Percentiles rank a stretch among this genome's conserved stretches.
Conservation (phyloP, 2,797 vertebrate species). For the Leptodactylus fallax region DNA sequence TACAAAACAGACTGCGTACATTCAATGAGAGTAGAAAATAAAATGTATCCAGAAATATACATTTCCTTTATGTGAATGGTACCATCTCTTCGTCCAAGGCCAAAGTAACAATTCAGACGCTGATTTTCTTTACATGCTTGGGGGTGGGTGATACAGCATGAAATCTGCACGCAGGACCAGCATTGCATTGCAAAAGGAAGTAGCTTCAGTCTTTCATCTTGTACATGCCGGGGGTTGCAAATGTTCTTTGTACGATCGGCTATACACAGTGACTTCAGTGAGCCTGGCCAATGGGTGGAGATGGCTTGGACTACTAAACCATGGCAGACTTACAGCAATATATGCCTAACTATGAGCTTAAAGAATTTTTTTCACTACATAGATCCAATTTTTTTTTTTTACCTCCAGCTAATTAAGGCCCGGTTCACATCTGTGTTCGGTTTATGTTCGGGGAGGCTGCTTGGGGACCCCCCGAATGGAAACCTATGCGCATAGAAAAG, state of each 20-base stretch:
- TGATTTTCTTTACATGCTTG: background rate
- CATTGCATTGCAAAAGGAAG: background rate
- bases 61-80: background rate
- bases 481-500: too few relatives aligned
- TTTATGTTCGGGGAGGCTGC: too few relatives aligned
- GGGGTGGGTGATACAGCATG: background rate
- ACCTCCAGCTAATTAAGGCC: too few relatives aligned
- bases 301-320: background rate
- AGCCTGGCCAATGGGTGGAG: background rate
- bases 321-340: background rate
- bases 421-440: too few relatives aligned
- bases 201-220: background rate
- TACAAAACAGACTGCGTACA: constrained; percentile 46
- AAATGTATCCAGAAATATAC: background rate
- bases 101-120: background rate
- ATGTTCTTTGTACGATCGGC: background rate
- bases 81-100: background rate
- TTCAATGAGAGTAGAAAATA: constrained; percentile 49
- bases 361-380: background rate
- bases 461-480: too few relatives aligned
- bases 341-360: background rate
- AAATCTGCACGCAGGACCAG: background rate
- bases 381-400: too few relatives aligned
- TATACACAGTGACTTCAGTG: background rate
- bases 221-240: constrained; percentile 10